Evolutionary conservation across 2,888 invertebrate genomes (phyloP), one percentile per base, ranked within the genome.

Genomic region (Acrobeloides nanus): DNA sequence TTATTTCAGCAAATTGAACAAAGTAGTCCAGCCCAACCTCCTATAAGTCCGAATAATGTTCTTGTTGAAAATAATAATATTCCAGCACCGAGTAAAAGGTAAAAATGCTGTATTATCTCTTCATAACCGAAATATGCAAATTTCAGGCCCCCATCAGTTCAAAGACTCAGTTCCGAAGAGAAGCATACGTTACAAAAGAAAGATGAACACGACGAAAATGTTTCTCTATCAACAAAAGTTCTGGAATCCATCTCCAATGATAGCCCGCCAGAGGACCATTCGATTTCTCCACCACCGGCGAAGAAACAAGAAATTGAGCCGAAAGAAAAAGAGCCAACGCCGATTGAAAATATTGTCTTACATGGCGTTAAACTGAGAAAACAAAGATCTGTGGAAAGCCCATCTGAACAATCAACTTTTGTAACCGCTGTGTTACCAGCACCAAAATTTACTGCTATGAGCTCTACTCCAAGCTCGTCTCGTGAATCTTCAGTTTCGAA

Each of bases 121-220:
- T 35, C 35, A 10, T 29, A 29, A 29, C 29, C 10, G 10, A 10
- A 10, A 8, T n/a, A n/a, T 29, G 8, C n/a, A n/a, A 6, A 17
- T 5, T 38, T 38, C 38, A 20, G 50, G 17, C 15, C n/a, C n/a
- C n/a, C 51, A n/a, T 50, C 50, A 4, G 51, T 50, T 18, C 27
- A 24, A 5, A 17, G 50, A 24, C 15, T 27, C 31, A 35, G 29
- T 31, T 53, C 51, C 24, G 31, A 44, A 18, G 50, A 50, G 27
- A 50, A 50, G 34, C 24, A 53, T 20, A 23, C 25, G 8, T 5
- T 50, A 15, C 49, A 53, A 17, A 50, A 50, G 50, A 50, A 50
- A 33, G 50, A 50, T 29, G 50, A 50, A 26, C 50, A 54, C 24
- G 50, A 50, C 29, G 50, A 50, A 38, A 50, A 50, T 21, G 33